These are phyloP conservation scores for Spodoptera frugiperda DNA, from an alignment of 1,140 invertebrate species.

Conservation along the genomic window DNA sequence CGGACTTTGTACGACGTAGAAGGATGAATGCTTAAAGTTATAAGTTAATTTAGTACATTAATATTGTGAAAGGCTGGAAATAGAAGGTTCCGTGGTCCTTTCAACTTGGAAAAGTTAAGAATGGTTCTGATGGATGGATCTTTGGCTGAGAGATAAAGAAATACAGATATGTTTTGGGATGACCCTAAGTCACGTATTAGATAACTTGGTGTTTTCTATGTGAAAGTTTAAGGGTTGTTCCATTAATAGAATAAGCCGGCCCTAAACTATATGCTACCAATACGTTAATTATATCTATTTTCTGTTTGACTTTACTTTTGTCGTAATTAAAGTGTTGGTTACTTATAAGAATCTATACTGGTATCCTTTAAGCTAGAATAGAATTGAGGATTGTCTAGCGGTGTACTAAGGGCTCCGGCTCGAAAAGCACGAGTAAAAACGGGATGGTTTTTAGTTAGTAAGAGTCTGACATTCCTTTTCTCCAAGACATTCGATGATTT, in stretches of 20 bases:
- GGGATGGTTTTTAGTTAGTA: no score
- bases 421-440: no score
- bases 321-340: no score
- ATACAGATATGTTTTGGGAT: neutral
- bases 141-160: neutral
- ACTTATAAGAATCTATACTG: no score
- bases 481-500: no score
- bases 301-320: no score
- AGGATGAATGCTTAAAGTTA: slow-evolving; percentile 32
- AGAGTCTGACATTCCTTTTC: no score
- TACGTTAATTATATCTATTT: no score
- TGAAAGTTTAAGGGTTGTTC: neutral
- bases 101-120: slow-evolving; percentile 8
- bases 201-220: neutral
- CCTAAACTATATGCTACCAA: no score
- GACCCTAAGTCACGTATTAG: neutral
- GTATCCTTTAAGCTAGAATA: no score
- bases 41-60: slow-evolving; percentile 47
- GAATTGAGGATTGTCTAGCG: no score
- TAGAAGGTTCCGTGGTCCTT: neutral
- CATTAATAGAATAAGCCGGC: neutral
- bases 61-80: slow-evolving; percentile 35
- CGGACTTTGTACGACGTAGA: neutral
- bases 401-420: no score
- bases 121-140: slow-evolving; percentile 8